Evolutionary conservation across 1,140 invertebrate genomes (phyloP).

Genomic region (Zeugodacus cucurbitae): DNA sequence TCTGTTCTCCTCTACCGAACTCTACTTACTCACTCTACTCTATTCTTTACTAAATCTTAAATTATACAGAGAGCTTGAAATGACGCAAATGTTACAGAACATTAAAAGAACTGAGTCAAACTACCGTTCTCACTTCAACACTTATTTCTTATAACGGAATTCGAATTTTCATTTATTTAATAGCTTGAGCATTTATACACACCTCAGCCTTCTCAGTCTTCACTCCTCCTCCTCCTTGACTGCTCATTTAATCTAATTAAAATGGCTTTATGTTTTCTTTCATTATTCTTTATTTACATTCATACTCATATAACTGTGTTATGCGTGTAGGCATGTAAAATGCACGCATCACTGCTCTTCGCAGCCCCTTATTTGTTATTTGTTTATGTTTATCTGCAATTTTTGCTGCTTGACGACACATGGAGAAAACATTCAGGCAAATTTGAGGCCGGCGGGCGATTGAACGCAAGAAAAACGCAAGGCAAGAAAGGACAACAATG

Average conservation of each 20-base stretch:
- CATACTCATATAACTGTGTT: not conserved
- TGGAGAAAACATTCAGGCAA: not conserved
- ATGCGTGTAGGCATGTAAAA: not conserved
- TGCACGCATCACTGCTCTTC: not conserved
- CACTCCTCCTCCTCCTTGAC: not conserved
- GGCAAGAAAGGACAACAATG: not conserved
- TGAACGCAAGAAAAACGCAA: not conserved
- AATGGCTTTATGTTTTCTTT: not conserved
- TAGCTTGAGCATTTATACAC: no score
- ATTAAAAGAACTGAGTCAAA: no score
- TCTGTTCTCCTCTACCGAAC: no score
- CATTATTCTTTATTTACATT: not conserved
- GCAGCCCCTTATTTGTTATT: not conserved
- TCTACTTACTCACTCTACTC: no score
- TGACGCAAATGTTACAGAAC: no score
- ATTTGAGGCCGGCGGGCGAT: not conserved
- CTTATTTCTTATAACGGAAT: no score
- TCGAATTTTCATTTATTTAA: no score
- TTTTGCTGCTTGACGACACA: not conserved
- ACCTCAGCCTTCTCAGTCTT: not conserved
- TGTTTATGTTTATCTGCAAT: not conserved
- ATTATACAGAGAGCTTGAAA: no score
- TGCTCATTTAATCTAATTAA: not conserved
- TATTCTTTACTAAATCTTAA: no score
- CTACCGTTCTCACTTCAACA: no score